Conservation (phyloP, 2,888 invertebrate species). For the Ophion ellenae region DNA sequence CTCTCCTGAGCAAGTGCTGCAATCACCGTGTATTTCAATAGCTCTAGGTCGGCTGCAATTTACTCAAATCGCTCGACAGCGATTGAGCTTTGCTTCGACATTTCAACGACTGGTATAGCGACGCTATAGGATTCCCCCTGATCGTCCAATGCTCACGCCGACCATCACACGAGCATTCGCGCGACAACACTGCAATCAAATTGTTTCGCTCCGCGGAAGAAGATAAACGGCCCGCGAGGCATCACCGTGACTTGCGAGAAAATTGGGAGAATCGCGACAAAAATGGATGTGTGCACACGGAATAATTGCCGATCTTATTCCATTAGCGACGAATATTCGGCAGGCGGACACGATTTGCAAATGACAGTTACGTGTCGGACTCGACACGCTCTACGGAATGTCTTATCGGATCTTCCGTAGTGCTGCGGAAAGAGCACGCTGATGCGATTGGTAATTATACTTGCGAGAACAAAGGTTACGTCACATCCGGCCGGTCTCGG, state of each 20-base stretch:
- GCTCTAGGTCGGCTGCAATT: not conserved
- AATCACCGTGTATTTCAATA: not conserved
- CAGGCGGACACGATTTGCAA: not conserved
- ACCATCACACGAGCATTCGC: not conserved
- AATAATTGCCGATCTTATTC: not conserved
- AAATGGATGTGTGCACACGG: not conserved
- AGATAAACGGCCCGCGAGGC: not conserved
- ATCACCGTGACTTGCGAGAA: too few relatives aligned
- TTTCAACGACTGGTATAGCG: not conserved
- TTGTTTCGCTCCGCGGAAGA: not conserved
- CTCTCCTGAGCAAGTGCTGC: not conserved
- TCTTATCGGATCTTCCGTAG: not conserved
- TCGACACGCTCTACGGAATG: not conserved
- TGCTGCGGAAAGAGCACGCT: not conserved
- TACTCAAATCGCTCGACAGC: not conserved
- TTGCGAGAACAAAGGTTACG: not conserved
- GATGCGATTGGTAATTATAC: not conserved
- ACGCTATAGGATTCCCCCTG: not conserved
- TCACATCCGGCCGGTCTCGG: not conserved
- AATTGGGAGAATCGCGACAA: not conserved
- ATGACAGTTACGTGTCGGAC: not conserved
- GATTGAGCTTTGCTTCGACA: not conserved
- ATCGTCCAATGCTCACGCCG: not conserved
- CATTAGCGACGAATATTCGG: not conserved
- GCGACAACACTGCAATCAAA: not conserved